Conservation (phyloP, 2,113 vertebrate genomes). For the Zosterops japonicus region DNA sequence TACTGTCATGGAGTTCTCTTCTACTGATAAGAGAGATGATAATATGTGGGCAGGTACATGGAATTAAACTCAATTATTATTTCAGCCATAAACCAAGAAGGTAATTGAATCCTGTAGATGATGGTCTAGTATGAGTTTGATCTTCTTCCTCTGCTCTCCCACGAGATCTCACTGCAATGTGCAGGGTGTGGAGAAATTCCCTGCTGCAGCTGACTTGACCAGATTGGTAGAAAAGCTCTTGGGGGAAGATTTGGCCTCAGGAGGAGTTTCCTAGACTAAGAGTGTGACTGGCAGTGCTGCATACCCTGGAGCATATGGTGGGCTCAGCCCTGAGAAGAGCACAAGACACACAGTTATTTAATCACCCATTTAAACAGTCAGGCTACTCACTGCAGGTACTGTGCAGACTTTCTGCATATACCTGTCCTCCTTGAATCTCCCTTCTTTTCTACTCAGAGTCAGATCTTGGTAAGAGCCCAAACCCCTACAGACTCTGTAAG, state of each 20-base stretch:
- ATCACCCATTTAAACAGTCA: neutral
- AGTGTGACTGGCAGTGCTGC: neutral
- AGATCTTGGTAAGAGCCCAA: neutral
- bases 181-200: neutral
- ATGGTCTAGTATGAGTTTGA: neutral
- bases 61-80: neutral
- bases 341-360: neutral
- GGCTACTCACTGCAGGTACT: neutral
- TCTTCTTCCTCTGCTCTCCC: neutral
- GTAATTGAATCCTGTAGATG: neutral
- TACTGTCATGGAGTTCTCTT: neutral
- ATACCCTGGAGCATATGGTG: accelerated
- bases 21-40: neutral
- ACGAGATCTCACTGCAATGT: neutral
- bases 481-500: neutral
- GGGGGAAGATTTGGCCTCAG: neutral
- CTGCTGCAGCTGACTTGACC: neutral
- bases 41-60: neutral
- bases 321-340: neutral
- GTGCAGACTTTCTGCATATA: neutral
- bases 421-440: neutral
- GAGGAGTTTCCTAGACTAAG: neutral
- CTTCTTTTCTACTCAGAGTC: neutral
- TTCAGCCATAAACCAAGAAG: neutral
- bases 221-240: neutral